These are phyloP conservation scores for Donacobius atricapilla DNA, from an alignment of 2,113 vertebrate genomes.

Conservation along the genomic window DNA sequence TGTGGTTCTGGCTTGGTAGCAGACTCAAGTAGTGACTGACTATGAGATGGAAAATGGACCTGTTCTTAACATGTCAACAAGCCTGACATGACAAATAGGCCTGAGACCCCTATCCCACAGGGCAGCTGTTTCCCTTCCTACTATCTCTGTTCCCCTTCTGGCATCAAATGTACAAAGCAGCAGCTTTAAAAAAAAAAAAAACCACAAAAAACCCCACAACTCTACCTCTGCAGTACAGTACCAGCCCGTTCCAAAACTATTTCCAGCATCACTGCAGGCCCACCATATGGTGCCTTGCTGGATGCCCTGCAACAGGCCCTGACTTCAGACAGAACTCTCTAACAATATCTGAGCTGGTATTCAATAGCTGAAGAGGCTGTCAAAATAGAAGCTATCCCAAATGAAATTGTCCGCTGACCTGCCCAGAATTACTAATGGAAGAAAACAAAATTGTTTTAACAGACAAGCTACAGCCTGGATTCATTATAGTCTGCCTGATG, in stretches of 20 bases:
- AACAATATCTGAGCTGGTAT: not conserved
- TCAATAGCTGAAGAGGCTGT: not conserved
- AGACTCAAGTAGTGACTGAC: not conserved
- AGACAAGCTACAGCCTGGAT: constrained; percentile 4
- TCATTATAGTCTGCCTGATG: not conserved
- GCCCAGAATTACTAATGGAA: constrained; percentile 33
- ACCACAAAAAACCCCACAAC: no score
- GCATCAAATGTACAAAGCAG: not conserved
- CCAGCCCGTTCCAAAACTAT: not conserved
- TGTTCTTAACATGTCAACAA: not conserved
- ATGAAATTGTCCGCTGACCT: not conserved
- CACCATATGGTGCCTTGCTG: not conserved
- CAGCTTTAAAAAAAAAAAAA: not conserved
- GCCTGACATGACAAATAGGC: not conserved
- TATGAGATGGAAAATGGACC: not conserved
- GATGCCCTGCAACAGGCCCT: not conserved
- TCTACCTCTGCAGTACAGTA: not conserved
- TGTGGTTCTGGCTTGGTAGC: not conserved
- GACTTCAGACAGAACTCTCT: not conserved
- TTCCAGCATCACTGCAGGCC: not conserved
- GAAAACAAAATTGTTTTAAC: constrained; percentile 2
- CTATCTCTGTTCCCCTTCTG: not conserved
- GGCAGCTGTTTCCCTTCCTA: not conserved
- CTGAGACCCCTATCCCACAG: not conserved
- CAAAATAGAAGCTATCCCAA: not conserved